Percentiles rank a stretch among this genome's conserved stretches.
Conservation (phyloP, 1,140 invertebrate genomes). For the Condylostylus longicornis region DNA sequence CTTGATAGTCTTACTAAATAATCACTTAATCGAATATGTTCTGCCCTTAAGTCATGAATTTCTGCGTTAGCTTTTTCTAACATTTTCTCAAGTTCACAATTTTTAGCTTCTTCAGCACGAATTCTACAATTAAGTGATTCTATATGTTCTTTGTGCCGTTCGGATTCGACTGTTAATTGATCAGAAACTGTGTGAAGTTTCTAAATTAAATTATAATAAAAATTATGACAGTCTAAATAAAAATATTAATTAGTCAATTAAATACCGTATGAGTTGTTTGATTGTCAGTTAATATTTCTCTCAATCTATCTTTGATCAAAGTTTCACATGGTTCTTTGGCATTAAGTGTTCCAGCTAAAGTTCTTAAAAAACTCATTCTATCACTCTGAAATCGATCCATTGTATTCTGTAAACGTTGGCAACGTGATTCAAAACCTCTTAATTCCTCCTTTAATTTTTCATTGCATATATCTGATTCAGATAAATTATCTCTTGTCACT, state of each 20-base stretch:
- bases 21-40: constrained; percentile 25
- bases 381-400: constrained; percentile 26
- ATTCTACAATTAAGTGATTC: constrained; percentile 45
- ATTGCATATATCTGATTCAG: constrained; percentile 25
- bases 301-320: constrained; percentile 57
- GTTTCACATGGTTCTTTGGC: constrained; percentile 50
- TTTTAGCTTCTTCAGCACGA: constrained; percentile 51
- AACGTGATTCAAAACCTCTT: constrained; percentile 29
- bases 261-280: constrained; percentile 57
- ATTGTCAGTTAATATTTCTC: constrained; percentile 56
- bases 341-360: constrained; percentile 21
- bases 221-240: background rate
- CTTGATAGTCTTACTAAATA: constrained; percentile 47
- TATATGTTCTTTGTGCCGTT: constrained; percentile 44
- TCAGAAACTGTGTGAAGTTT: constrained; percentile 54
- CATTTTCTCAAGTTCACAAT: constrained; percentile 45
- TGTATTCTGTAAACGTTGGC: constrained; percentile 27
- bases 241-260: background rate
- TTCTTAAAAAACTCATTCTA: constrained; percentile 23
- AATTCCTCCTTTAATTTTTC: constrained; percentile 30
- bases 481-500: constrained; percentile 23
- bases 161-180: constrained; percentile 44
- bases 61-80: constrained; percentile 58
- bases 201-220: constrained; percentile 29
- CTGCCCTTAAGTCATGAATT: constrained; percentile 35